phyloP scores from a whole-genome alignment of 1,140 invertebrate species.

The Cotesia glomerata region DNA sequence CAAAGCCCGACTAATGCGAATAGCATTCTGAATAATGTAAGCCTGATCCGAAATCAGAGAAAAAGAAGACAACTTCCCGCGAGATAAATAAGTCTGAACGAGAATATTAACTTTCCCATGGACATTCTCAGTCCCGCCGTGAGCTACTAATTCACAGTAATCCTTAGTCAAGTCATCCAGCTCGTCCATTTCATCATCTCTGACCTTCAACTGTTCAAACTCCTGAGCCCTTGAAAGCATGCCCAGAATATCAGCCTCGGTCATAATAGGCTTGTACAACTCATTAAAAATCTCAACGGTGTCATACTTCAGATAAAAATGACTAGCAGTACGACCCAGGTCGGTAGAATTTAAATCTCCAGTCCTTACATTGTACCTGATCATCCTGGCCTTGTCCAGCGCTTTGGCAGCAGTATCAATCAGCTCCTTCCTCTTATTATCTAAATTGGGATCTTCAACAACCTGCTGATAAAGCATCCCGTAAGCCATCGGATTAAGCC shows the following conservation, averaged over 20 bases:
- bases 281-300: constrained; percentile 93
- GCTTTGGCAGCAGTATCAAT: constrained; percentile 81
- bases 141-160: constrained; percentile 78
- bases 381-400: constrained; percentile 93
- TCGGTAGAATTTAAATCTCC: constrained; percentile 86
- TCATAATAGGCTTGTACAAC: constrained; percentile 79
- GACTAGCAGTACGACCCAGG: constrained; percentile 93
- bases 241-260: constrained; percentile 83
- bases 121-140: constrained; percentile 85
- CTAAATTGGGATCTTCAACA: constrained; percentile 79
- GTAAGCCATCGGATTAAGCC: constrained; percentile 90
- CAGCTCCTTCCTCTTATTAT: constrained; percentile 75
- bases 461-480: constrained; percentile 78
- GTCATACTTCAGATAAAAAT: constrained; percentile 97
- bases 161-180: constrained; percentile 76
- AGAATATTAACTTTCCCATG: constrained; percentile 98
- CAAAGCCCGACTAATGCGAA: constrained; percentile 86
- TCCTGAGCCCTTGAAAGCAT: constrained; percentile 92
- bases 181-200: constrained; percentile 94
- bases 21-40: constrained; percentile 93
- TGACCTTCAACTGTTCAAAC: constrained; percentile 94
- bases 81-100: constrained; percentile 89
- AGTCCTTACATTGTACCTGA: constrained; percentile 85
- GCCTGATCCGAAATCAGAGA: constrained; percentile 92
- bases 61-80: constrained; percentile 80